Conservation (phyloP, 1,140 invertebrate species). For the Cherax destructor region DNA sequence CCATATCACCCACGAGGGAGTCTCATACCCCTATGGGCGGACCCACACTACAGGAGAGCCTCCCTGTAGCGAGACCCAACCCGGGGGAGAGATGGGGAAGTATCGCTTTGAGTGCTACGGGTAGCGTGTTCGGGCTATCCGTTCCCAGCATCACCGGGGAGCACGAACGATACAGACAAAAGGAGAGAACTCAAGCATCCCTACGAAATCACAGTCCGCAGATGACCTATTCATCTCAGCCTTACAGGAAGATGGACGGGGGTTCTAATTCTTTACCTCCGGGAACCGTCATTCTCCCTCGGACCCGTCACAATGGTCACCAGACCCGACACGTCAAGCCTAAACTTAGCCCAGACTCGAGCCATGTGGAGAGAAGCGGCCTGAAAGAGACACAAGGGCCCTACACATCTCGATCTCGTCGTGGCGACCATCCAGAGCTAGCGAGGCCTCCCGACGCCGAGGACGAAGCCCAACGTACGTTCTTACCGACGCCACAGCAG, state of each 20-base stretch:
- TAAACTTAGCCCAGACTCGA: background rate
- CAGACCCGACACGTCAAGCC: background rate
- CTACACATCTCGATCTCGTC: background rate
- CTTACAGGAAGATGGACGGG: background rate
- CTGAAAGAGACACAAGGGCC: background rate
- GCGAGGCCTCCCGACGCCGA: background rate
- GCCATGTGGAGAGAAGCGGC: background rate
- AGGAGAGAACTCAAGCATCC: background rate
- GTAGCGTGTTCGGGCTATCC: background rate
- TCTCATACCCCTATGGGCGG: background rate
- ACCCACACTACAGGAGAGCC: background rate
- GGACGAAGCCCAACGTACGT: background rate
- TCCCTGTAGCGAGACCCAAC: background rate
- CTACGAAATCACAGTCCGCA: background rate
- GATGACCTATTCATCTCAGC: too few relatives aligned
- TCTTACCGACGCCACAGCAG: background rate
- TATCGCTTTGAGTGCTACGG: background rate
- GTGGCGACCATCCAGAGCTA: background rate
- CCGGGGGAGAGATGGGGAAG: constrained; percentile 1
- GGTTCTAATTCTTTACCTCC: background rate
- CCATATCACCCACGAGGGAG: background rate
- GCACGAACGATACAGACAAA: background rate
- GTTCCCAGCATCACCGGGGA: background rate
- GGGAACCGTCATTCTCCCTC: background rate
- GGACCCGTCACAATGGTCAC: constrained; percentile 17